These are phyloP conservation scores for Pterocles orientalis DNA, from an alignment of 2,113 vertebrate species.

Conservation along the genomic window DNA sequence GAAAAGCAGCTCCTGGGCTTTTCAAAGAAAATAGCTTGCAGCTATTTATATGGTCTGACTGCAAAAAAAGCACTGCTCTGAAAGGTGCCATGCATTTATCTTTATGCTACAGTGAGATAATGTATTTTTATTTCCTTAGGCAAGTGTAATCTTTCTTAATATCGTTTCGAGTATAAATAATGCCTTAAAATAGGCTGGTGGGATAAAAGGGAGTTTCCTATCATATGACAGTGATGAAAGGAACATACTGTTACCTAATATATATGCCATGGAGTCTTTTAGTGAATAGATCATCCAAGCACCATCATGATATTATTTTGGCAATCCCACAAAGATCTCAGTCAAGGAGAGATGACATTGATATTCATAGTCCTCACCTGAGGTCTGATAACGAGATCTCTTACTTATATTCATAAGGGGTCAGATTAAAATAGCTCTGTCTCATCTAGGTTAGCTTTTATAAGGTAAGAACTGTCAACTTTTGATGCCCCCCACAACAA, in stretches of 20 bases:
- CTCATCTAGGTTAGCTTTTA: not conserved
- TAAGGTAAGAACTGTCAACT: not conserved
- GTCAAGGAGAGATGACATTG: not conserved
- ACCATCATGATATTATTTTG: not conserved
- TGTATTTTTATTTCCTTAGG: not conserved
- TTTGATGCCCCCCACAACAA: not conserved
- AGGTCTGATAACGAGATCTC: not conserved
- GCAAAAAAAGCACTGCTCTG: not conserved
- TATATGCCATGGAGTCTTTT: not conserved
- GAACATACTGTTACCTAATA: not conserved
- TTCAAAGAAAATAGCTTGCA: not conserved
- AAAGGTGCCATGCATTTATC: not conserved
- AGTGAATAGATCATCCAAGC: not conserved
- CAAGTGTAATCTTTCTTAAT: not conserved
- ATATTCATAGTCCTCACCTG: not conserved
- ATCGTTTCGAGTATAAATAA: constrained; percentile 16
- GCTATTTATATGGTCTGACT: not conserved
- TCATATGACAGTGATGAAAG: not conserved
- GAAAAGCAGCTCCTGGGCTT: not conserved
- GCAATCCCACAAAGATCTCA: not conserved
- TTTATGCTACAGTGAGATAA: not conserved
- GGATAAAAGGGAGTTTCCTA: not conserved
- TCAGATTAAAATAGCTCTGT: not conserved
- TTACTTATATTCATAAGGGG: not conserved
- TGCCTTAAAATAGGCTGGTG: not conserved